Conservation (phyloP, 2,797 vertebrate genomes). For the Eupleurogrammus muticus region DNA sequence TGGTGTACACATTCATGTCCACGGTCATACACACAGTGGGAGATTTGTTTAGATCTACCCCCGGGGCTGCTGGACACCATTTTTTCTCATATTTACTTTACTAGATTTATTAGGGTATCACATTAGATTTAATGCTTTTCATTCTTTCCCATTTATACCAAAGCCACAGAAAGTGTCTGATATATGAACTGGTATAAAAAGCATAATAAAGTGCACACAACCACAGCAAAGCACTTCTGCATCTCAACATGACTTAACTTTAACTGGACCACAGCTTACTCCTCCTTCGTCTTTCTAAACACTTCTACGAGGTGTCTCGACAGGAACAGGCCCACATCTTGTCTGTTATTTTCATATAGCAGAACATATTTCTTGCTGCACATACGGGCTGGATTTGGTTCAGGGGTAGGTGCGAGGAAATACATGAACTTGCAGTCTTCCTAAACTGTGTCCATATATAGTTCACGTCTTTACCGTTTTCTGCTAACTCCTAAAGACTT, state of each 20-base stretch:
- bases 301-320: background rate
- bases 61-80: background rate
- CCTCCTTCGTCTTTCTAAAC: background rate
- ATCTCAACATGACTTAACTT: background rate
- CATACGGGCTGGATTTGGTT: background rate
- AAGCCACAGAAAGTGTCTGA: background rate
- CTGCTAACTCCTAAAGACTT: background rate
- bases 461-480: background rate
- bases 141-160: background rate
- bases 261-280: background rate
- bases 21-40: background rate
- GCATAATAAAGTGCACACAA: slow-evolving; percentile 1
- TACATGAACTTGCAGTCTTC: background rate
- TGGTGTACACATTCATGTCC: background rate
- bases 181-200: background rate
- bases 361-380: background rate
- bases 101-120: background rate
- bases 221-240: background rate
- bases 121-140: background rate
- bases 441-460: background rate
- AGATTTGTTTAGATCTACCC: slow-evolving; percentile 5
- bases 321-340: background rate
- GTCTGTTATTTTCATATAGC: background rate
- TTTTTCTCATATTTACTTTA: background rate
- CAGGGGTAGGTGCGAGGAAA: background rate